Conservation (phyloP, 1,140 invertebrate genomes). For the Macrosteles quadrilineatus region DNA sequence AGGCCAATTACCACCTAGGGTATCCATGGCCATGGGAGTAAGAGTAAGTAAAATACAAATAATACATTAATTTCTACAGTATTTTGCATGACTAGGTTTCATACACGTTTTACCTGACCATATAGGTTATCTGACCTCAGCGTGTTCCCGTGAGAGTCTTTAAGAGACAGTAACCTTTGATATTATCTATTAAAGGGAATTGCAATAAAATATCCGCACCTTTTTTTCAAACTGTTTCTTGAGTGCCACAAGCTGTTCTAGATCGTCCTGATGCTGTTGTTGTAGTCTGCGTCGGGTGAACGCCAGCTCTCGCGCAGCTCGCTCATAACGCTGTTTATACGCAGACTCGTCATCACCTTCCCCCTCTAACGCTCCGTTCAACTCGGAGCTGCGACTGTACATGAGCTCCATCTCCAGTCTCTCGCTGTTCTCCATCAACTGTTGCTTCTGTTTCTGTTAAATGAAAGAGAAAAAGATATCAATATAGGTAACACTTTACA, state of each 20-base stretch:
- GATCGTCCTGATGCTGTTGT: slow-evolving; percentile 90
- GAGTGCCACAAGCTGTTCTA: slow-evolving; percentile 84
- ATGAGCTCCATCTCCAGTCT: slow-evolving; percentile 83
- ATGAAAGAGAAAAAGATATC: too few relatives aligned
- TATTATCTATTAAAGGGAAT: too few relatives aligned
- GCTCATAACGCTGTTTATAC: slow-evolving; percentile 85
- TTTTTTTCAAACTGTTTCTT: slow-evolving; percentile 95
- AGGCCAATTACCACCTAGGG: too few relatives aligned
- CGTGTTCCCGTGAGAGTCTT: too few relatives aligned
- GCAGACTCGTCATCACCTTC: slow-evolving; percentile 62
- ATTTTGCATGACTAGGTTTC: too few relatives aligned
- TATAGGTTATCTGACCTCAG: too few relatives aligned
- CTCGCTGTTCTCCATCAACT: slow-evolving; percentile 76
- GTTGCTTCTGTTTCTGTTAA: slow-evolving; percentile 64
- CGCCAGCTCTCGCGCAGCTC: slow-evolving; percentile 79
- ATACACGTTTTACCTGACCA: too few relatives aligned
- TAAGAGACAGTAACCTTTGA: too few relatives aligned
- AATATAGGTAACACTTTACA: too few relatives aligned
- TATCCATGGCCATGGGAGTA: too few relatives aligned
- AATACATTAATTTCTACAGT: too few relatives aligned
- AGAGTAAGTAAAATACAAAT: too few relatives aligned
- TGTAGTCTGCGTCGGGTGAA: slow-evolving; percentile 81
- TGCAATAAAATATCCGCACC: slow-evolving; percentile 56
- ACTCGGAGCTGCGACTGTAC: slow-evolving; percentile 63
- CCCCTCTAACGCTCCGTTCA: slow-evolving; percentile 66